Percentiles rank a stretch among this genome's conserved stretches.
phyloP scores from a whole-genome alignment of 2,888 invertebrate genomes.

The Dicranocentrus wangi region DNA sequence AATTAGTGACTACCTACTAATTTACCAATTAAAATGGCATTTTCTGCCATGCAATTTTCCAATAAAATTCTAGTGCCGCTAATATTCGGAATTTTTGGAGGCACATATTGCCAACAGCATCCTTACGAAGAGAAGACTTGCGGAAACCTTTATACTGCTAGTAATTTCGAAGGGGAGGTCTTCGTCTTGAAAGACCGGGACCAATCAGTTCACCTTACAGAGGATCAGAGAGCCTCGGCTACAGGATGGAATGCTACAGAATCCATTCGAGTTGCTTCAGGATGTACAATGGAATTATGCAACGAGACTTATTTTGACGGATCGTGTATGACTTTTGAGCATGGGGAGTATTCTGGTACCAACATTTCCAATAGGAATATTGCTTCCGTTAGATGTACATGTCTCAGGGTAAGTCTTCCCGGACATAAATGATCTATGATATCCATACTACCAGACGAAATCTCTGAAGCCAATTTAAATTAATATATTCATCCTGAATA shows the following conservation, averaged over 20 bases:
- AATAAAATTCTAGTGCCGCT: no score
- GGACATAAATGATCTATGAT: background rate
- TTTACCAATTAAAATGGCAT: background rate
- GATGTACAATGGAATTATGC: constrained; percentile 21
- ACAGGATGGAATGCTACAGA: constrained; percentile 31
- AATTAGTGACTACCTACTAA: no score
- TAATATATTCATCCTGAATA: background rate
- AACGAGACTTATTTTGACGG: constrained; percentile 44
- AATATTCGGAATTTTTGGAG: no score
- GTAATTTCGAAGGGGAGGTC: background rate
- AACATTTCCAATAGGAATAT: background rate
- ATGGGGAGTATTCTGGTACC: background rate
- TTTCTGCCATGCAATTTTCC: no score
- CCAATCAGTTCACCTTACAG: constrained; percentile 24
- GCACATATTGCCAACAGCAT: no score
- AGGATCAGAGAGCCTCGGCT: constrained; percentile 13
- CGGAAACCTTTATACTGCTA: constrained; percentile 9
- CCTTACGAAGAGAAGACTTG: constrained; percentile 20
- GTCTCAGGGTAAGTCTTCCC: constrained; percentile 12
- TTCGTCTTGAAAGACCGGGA: background rate
- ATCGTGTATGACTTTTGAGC: background rate
- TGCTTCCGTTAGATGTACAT: constrained; percentile 17
- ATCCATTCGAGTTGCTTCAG: background rate
- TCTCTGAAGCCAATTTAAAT: background rate
- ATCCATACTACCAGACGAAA: background rate